Evolutionary conservation across 2,113 vertebrate species (phyloP), one percentile per base, ranked within the genome.

Genomic region (Prinia subflava): DNA sequence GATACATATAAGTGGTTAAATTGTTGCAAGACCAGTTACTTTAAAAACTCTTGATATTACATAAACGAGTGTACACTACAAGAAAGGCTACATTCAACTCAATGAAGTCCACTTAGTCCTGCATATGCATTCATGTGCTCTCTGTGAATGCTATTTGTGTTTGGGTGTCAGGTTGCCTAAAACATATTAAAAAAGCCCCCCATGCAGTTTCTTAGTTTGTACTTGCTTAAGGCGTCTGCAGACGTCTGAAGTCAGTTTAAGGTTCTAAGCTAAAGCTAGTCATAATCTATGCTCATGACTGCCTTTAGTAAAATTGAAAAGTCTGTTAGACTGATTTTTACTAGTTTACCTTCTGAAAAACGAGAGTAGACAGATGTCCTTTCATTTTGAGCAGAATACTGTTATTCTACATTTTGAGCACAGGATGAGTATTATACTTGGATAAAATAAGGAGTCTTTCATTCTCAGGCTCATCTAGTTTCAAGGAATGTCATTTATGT

Each of bases 401-500:
- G 31, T 47, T 92, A 30, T 35, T 76, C 44, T 75, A 0, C 64
- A 39, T 86, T 90, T 90, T 62, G 27, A 93, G 27, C 55, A 77
- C 83, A 92, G 60, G 53, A 68, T 75, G 49, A 89, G 27, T 67
- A 52, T 60, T 89, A 87, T 25, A 87, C 65, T 79, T 80, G 73
- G 64, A 65, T 93, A 70, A 92, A 92, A 63, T 56, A 86, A 47
- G 35, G 62, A 37, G 53, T 41, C 69, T 70, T 41, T 83, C 50
- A 70, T 93, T 93, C 63, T 88, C 56, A 52, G 35, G 16, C 68
- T 52, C 47, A 70, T 96, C 60, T 81, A 83, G 28, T 90, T 86
- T 93, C 30, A 73, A 94, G 86, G 95, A 94, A 95, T 95, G 95
- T 74, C 8, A 93, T 96, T 96, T 92, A 90, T 97, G 82, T 93